Evolutionary conservation across 2,113 vertebrate genomes (phyloP), one percentile per base, ranked within the genome.

Genomic region (Lepus timidus): DNA sequence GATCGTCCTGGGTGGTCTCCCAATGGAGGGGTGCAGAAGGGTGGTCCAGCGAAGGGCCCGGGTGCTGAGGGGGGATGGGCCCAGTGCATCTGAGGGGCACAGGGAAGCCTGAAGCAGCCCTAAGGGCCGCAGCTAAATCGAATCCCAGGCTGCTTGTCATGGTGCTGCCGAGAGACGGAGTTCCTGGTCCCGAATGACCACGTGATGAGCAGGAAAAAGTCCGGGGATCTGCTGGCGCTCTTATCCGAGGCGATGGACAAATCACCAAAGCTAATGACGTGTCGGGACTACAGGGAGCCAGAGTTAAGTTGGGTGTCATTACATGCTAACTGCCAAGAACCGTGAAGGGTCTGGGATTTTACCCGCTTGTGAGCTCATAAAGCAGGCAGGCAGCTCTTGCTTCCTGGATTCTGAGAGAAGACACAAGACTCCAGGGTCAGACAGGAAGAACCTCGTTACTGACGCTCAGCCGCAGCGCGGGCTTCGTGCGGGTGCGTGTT

Each of bases 1-100:
- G 39, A 12, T 1, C 49, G 22, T 27, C 3, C 6, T 25, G 0
- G 71, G 14, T 8, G 14, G 14, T 23, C 0, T 67, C 14, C 13
- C 9, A 29, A 4, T 17, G 7, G 2, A 55, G 49, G 4, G 23
- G 16, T 13, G 6, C 20, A 6, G n/a, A 33, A 11, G 4, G 23
- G 16, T 13, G 23, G 16, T 13, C 1, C 1, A 2, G 25, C 3
- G 12, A 14, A 19, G 7, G 75, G 36, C 25, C 0, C 33, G 23
- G 36, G 27, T 12, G 31, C 19, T 62, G 36, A 49, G 58, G 0
- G 2, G 11, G 36, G 71, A 3, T 39, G 10, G 55, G 19, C 9
- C 67, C 8, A 0, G 78, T 10, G 19, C 52, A 36, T 51, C 8
- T n/a, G 1, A 62, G 20, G 9, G 36, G 9, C 52, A 62, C 13